Evolutionary conservation across 2,888 invertebrate species (phyloP), one percentile per base, ranked within the genome.

Genomic region (Octonoba sinensis): DNA sequence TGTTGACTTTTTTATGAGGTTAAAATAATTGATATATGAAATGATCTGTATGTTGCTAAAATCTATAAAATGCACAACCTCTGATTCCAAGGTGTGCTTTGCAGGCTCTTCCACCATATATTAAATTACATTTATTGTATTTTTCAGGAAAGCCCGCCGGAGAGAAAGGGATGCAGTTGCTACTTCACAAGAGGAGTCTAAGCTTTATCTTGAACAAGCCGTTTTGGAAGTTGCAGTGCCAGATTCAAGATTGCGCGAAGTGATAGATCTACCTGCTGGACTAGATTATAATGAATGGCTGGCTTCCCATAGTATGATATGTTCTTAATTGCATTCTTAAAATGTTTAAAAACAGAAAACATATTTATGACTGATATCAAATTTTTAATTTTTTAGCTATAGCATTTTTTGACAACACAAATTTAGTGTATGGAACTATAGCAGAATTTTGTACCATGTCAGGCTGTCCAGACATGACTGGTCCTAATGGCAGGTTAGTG

Each of bases 211-310:
- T 90, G 96, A 97, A 91, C 95, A 96, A 89, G 94, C 95, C 89
- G 94, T 96, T 88, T 92, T 96, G 89, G 96, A 97, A 91, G 92
- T 95, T 90, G 95, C 96, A 91, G 92, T 97, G 89, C 95, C 96
- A 87, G 96, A 97, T 90, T 93, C 95, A 89, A 96, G 97, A 92
- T 92, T 99, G 91, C 93, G 94, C 89, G 93, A 95, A 90, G 92
- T 99, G 89, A 96, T 98, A 86, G 95, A 95, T 90, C 92, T 98
- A 89, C 99, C 99, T 87, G 93, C 93, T 86, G 97, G 97, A 85
- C 92, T 99, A 89, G 98, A 98, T 90, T 95, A 95, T 91, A 97
- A 98, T 90, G 99, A 99, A 92, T 99, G 99, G 99, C 93, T 99
- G 88, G 99, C 99, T 86, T 97, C 97, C 86, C 98, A 99, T 90